Evolutionary conservation across 2,797 vertebrate species (phyloP).

Genomic region (Anisognathus igniventris): DNA sequence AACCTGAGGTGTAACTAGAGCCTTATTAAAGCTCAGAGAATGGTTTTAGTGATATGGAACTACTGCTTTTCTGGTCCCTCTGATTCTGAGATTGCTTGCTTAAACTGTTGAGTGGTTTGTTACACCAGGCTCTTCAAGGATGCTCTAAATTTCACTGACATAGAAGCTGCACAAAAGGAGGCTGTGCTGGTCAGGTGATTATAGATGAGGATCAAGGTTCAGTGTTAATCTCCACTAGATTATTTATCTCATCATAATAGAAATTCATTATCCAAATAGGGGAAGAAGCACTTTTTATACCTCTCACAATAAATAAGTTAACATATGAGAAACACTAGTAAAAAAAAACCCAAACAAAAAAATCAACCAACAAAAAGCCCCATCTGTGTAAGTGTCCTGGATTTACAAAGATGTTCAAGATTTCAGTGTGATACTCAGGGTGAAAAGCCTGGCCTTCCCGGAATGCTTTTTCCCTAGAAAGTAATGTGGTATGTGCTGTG

Average conservation of each 20-base stretch:
- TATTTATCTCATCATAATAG: not conserved
- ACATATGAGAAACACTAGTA: not conserved
- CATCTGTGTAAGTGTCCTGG: not conserved
- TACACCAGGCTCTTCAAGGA: not conserved
- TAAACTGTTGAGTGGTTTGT: not conserved
- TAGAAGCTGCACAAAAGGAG: not conserved
- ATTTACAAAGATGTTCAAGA: not conserved
- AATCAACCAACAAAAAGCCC: not conserved
- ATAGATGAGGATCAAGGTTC: not conserved
- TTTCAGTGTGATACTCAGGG: not conserved
- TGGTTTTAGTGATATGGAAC: not conserved
- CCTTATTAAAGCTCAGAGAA: not conserved
- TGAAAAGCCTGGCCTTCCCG: not conserved
- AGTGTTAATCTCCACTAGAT: not conserved
- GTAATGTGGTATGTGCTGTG: not conserved
- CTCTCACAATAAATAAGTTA: not conserved
- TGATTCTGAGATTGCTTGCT: not conserved
- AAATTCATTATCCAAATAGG: not conserved
- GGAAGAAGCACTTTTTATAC: not conserved
- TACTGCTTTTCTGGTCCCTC: not conserved
- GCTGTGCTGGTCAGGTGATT: not conserved
- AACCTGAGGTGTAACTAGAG: not conserved
- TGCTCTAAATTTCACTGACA: not conserved
- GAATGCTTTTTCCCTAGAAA: not conserved
- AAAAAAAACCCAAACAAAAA: not conserved